Percentiles rank a stretch among this genome's conserved stretches.
Evolutionary conservation across 2,113 vertebrate species (phyloP).

Genomic region (Lutjanus erythropterus): DNA sequence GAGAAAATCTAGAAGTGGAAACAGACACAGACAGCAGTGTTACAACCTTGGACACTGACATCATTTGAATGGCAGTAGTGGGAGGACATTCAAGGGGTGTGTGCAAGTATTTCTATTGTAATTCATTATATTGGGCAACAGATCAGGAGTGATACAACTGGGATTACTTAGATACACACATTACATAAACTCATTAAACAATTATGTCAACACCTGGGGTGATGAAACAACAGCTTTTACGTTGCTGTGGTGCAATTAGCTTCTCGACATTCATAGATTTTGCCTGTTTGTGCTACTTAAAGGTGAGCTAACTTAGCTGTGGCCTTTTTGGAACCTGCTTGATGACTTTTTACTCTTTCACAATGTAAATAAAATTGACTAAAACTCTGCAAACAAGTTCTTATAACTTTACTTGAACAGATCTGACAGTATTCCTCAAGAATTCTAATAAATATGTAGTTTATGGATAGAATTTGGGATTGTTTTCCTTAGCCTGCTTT

Average conservation of each 20-base stretch:
- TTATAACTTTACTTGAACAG: no score
- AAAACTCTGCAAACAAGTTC: no score
- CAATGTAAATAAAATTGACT: background rate
- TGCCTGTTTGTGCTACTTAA: background rate
- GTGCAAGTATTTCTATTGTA: background rate
- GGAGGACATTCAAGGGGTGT: constrained; percentile 27
- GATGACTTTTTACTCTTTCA: background rate
- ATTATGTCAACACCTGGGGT: background rate
- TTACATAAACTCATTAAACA: background rate
- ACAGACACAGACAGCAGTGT: background rate
- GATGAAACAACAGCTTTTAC: background rate
- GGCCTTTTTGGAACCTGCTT: background rate
- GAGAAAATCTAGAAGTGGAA: no score
- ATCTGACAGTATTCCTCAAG: no score
- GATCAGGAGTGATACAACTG: background rate
- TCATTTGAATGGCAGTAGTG: background rate
- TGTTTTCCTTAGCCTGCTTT: no score
- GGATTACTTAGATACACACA: background rate
- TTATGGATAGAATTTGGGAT: no score
- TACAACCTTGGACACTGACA: background rate
- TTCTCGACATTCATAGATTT: background rate
- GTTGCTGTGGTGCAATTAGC: no score
- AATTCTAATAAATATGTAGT: no score
- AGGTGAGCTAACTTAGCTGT: background rate
- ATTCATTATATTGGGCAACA: constrained; percentile 23